Evolutionary conservation across 2,113 vertebrate species (phyloP).

Genomic region (Motacilla alba): DNA sequence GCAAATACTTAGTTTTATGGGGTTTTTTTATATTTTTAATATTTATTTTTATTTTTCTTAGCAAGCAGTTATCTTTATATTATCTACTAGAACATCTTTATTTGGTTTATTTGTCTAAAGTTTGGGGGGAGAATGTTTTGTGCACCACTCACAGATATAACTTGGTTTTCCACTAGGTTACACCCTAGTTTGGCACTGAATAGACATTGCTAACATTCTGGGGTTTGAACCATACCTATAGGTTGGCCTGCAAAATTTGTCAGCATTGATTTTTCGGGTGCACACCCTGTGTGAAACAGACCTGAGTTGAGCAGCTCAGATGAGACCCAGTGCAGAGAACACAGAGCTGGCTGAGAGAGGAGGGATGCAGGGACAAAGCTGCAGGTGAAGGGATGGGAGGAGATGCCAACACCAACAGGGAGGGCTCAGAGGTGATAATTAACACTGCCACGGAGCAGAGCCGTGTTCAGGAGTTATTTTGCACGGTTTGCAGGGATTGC

Average conservation of each 20-base stretch:
- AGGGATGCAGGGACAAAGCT: background rate
- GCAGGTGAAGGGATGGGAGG: background rate
- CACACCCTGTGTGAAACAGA: background rate
- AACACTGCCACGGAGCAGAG: background rate
- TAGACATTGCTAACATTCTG: background rate
- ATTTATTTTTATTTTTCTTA: background rate
- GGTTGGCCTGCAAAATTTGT: background rate
- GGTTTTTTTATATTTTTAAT: background rate
- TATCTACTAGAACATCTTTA: background rate
- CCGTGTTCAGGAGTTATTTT: accelerated
- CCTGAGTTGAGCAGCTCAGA: background rate
- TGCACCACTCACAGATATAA: background rate
- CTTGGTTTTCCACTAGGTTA: background rate
- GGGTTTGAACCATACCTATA: background rate
- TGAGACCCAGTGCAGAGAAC: background rate
- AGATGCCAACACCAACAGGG: accelerated
- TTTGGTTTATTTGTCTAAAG: background rate
- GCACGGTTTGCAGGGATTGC: background rate
- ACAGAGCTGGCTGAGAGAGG: background rate
- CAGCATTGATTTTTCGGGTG: slow-evolving; percentile 20
- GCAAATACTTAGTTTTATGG: background rate
- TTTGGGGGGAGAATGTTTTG: background rate
- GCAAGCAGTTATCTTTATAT: background rate
- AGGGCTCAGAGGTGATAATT: background rate
- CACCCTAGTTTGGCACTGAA: background rate